Conservation (phyloP, 2,113 vertebrate genomes). For the Lathamus discolor region DNA sequence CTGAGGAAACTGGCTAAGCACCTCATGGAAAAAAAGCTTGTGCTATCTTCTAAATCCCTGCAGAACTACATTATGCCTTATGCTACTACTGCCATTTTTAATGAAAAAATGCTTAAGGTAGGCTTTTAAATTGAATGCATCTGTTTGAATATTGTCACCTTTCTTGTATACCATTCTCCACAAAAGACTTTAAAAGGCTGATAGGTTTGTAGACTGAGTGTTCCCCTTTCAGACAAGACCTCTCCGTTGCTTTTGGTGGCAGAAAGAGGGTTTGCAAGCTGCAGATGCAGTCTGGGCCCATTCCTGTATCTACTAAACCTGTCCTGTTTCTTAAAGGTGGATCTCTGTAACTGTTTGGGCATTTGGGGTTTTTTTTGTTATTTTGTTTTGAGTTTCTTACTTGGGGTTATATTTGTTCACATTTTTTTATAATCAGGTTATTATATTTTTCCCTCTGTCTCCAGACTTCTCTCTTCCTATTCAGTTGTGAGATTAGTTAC, state of each 20-base stretch:
- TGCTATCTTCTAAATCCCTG: constrained; percentile 85
- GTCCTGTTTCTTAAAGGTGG: not conserved
- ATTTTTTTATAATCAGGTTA: not conserved
- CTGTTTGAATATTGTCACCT: not conserved
- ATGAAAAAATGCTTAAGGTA: constrained; percentile 94
- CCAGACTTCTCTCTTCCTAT: not conserved
- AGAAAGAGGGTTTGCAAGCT: not conserved
- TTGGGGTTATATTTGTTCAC: not conserved
- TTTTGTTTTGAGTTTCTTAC: not conserved
- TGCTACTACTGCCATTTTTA: constrained; percentile 86
- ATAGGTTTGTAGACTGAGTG: not conserved
- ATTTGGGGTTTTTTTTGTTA: not conserved
- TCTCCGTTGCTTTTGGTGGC: not conserved
- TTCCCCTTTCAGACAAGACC: not conserved
- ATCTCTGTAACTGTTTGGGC: not conserved
- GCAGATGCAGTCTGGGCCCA: not conserved
- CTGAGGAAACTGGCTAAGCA: constrained; percentile 91
- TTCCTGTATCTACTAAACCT: not conserved
- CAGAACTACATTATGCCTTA: constrained; percentile 97
- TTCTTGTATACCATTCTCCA: not conserved
- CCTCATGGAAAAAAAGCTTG: constrained; percentile 82
- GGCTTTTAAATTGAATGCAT: not conserved
- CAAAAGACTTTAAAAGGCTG: not conserved
- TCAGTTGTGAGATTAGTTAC: not conserved
- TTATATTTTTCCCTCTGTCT: not conserved